These are phyloP conservation scores for Andrena minutula DNA, from an alignment of 2,888 invertebrate genomes.

Conservation along the genomic window DNA sequence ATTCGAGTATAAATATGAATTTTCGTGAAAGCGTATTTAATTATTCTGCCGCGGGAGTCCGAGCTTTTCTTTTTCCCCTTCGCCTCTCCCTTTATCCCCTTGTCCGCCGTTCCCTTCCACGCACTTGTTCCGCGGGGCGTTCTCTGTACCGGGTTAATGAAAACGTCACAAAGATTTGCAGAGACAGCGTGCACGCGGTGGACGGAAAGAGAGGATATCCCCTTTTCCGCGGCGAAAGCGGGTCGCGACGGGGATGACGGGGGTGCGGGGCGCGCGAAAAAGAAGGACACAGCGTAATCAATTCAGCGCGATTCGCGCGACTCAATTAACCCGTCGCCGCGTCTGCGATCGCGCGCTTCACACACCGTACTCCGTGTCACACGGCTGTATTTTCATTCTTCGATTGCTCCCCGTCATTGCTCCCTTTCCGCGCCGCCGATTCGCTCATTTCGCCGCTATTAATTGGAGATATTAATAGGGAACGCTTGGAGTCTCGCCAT, in stretches of 20 bases:
- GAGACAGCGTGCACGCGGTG: constrained; percentile 49
- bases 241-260: background rate
- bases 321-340: constrained; percentile 64
- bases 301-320: constrained; percentile 68
- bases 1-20: constrained; percentile 78
- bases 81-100: constrained; percentile 17
- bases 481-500: too few species aligned
- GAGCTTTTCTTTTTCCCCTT: constrained; percentile 34
- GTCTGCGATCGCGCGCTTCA: constrained; percentile 32
- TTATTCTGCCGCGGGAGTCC: constrained; percentile 69
- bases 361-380: constrained; percentile 8
- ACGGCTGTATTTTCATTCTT: constrained; percentile 33
- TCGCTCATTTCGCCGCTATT: constrained; percentile 11
- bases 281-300: constrained; percentile 63
- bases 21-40: constrained; percentile 75
- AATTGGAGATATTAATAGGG: constrained; percentile 18
- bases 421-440: background rate
- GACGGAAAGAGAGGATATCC: constrained; percentile 18
- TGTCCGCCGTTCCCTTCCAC: constrained; percentile 31
- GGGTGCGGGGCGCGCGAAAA: background rate
- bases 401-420: constrained; percentile 34
- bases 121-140: constrained; percentile 18
- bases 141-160: constrained; percentile 74
- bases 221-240: background rate
- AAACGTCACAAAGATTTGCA: constrained; percentile 78